Evolutionary conservation across 2,113 vertebrate species (phyloP).

Genomic region (Melanerpes aurifrons): DNA sequence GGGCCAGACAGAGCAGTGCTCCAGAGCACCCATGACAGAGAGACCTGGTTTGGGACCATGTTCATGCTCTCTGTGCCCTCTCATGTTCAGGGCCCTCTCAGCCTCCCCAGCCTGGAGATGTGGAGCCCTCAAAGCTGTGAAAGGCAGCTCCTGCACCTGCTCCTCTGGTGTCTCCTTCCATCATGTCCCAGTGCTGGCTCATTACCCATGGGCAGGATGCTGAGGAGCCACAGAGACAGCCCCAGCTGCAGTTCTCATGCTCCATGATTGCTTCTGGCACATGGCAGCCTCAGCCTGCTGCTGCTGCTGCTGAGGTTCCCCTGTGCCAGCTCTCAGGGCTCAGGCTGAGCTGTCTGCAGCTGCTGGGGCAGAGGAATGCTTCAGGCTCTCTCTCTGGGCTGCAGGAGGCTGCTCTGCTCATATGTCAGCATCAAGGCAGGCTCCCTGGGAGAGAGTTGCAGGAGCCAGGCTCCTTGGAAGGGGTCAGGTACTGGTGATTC

Average conservation of each 20-base stretch:
- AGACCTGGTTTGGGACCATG: neutral
- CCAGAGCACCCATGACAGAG: neutral
- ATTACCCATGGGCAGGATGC: rapidly evolving
- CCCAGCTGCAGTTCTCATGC: neutral
- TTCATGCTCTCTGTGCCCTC: neutral
- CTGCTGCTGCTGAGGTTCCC: too few species aligned
- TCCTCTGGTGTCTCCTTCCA: neutral
- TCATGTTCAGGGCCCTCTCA: neutral
- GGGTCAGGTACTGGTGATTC: neutral
- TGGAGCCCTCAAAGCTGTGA: neutral
- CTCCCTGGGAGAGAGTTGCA: neutral
- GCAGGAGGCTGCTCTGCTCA: neutral
- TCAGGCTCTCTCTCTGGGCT: neutral
- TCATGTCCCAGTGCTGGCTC: neutral
- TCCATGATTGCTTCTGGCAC: neutral
- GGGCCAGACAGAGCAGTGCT: neutral
- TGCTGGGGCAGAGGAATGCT: neutral
- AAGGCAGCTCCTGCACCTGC: neutral
- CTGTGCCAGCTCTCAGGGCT: neutral
- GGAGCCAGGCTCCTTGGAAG: neutral
- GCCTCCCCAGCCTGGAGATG: neutral
- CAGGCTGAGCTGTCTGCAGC: neutral
- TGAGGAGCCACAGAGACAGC: neutral
- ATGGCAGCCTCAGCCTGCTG: neutral
- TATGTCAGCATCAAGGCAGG: neutral